Evolutionary conservation across 2,888 invertebrate species (phyloP), one percentile per base, ranked within the genome.

Genomic region (Fragum fragum): DNA sequence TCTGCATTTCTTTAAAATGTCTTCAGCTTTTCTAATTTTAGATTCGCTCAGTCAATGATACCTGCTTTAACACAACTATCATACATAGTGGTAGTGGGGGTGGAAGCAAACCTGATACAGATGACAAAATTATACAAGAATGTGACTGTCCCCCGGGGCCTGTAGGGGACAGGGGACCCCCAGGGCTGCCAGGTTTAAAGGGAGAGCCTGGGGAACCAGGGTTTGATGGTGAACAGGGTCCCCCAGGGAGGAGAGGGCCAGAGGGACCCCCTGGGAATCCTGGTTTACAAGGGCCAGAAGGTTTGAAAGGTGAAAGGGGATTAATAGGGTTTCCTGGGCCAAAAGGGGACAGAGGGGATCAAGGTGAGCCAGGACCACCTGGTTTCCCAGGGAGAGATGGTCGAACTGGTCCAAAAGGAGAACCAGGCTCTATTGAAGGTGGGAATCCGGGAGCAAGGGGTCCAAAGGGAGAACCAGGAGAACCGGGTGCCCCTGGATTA

Each of bases 111-210:
- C 66, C 66, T 7, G 63, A 75, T 26, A 73, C 61, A 11, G 76
- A 66, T 26, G 76, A 66, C 39, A 72, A 55, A 32, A n/a, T 57
- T 9, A 69, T 26, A 0, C 47, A 73, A 1, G 74, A 82, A 14
- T 85, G 84, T 53, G 71, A 70, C 26, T 85, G 84, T 52, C 84
- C 84, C 0, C 81, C 84, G 3, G 83, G 83, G 28, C 74, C 77
- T n/a, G n/a, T 32, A 9, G 79, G 79, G 1, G 21, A 9, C 23
- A 28, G 55, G 14, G 80, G 81, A n/a, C 14, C 55, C 1, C n/a
- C 21, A 23, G 81, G 81, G 11, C 26, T 3, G 21, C 55, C 68
- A 18, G 81, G 81, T 16, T 28, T 61, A 1, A 21, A n/a, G 6
- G 79, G 74, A 0, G 16, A 21, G 0, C 36, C 18, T 3, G 80